Conservation (phyloP, 2,888 invertebrate species). For the Dryadula phaetusa region DNA sequence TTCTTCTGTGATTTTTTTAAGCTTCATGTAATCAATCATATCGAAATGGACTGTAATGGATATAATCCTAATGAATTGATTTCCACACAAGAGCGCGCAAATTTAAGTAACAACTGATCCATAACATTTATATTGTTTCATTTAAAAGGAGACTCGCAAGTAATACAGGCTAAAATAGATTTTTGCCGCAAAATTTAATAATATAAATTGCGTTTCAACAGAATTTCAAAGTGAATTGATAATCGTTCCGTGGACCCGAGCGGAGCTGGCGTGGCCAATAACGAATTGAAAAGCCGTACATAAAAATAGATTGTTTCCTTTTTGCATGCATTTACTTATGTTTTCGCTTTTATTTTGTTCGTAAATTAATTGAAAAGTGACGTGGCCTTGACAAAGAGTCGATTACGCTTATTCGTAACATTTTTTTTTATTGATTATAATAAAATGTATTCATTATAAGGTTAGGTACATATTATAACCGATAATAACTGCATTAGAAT, state of each 20-base stretch:
- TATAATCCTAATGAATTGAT: background rate
- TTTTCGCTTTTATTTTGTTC: constrained; percentile 2
- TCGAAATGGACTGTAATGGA: background rate
- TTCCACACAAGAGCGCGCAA: background rate
- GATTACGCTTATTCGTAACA: background rate
- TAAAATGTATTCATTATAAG: too few relatives aligned
- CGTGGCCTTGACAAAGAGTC: background rate
- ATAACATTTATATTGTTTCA: background rate
- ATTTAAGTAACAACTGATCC: background rate
- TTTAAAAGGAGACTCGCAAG: background rate
- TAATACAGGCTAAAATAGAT: background rate
- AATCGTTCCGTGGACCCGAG: background rate
- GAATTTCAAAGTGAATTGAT: constrained; percentile 1
- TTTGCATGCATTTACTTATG: background rate
- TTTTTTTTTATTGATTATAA: too few relatives aligned
- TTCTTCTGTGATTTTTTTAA: too few relatives aligned
- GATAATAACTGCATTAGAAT: too few relatives aligned
- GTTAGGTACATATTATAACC: too few relatives aligned
- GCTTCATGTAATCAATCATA: background rate
- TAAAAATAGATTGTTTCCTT: constrained; percentile 3
- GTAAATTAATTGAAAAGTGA: constrained; percentile 13
- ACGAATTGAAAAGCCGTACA: background rate
- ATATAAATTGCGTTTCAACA: background rate
- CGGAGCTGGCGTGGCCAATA: background rate
- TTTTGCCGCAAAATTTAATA: background rate